These are phyloP conservation scores for Trypoxylus dichotomus DNA, from an alignment of 1,140 invertebrate species.

Conservation along the genomic window DNA sequence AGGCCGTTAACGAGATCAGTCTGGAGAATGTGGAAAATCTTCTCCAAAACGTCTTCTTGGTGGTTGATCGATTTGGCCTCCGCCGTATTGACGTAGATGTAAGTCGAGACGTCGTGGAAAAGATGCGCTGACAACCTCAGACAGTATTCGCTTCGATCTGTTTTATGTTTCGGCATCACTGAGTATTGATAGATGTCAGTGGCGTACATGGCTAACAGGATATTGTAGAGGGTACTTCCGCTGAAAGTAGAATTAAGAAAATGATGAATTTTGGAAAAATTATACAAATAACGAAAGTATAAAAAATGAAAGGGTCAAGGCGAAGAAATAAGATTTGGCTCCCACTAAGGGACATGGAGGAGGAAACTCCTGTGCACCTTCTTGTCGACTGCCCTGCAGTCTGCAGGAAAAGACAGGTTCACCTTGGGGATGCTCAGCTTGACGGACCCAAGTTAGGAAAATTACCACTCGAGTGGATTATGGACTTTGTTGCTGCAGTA, in stretches of 20 bases:
- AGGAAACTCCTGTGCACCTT: too few relatives aligned
- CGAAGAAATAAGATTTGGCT: too few relatives aligned
- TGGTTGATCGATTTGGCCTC: not conserved
- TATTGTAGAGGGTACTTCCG: constrained; percentile 32
- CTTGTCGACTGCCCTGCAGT: too few relatives aligned
- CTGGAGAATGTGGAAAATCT: constrained; percentile 31
- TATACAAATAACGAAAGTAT: too few relatives aligned
- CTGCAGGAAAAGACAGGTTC: too few relatives aligned
- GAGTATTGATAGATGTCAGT: constrained; percentile 36
- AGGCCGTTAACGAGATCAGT: constrained; percentile 28
- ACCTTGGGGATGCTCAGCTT: too few relatives aligned
- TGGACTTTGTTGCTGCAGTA: too few relatives aligned
- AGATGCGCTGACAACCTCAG: constrained; percentile 32
- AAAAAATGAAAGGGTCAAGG: too few relatives aligned
- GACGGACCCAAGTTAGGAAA: too few relatives aligned
- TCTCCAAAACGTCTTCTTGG: not conserved
- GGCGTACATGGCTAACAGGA: constrained; percentile 35
- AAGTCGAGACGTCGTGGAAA: constrained; percentile 35
- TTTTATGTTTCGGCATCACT: constrained; percentile 32
- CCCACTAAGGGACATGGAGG: too few relatives aligned
- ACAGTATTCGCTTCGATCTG: constrained; percentile 33
- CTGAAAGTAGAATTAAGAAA: constrained; percentile 13
- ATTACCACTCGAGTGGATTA: too few relatives aligned
- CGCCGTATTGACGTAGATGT: constrained; percentile 27
- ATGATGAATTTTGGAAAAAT: too few relatives aligned